These are phyloP conservation scores for Bettongia penicillata DNA, from an alignment of 2,113 vertebrate species.

Conservation along the genomic window DNA sequence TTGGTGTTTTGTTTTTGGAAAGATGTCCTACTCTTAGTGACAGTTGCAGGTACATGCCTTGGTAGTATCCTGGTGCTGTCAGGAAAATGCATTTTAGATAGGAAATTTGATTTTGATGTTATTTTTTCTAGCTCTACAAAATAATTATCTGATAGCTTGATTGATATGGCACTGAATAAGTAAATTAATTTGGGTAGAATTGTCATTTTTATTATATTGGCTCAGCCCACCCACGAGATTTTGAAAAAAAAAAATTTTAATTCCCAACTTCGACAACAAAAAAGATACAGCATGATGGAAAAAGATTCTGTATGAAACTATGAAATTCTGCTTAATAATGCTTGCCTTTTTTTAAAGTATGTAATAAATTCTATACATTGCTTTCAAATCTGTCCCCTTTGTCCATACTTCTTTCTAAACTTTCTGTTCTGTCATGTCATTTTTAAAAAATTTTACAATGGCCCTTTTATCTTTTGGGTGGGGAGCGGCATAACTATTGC, in stretches of 20 bases:
- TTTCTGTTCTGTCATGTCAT: not conserved
- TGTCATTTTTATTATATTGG: too few species aligned
- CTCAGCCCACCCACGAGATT: too few species aligned
- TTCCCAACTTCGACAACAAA: not conserved
- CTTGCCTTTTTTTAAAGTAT: not conserved
- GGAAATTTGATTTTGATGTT: too few species aligned
- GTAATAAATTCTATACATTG: not conserved
- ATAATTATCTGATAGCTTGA: too few species aligned
- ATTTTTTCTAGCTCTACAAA: too few species aligned
- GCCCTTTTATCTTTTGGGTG: not conserved
- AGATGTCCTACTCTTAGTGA: too few species aligned
- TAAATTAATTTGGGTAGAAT: too few species aligned
- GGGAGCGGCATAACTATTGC: not conserved
- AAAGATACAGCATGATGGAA: not conserved
- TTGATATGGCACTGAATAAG: too few species aligned
- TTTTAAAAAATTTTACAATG: not conserved
- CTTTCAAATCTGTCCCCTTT: not conserved
- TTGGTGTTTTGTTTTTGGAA: too few species aligned
- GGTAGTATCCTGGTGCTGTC: not conserved
- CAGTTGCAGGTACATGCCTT: not conserved
- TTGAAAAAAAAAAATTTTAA: not conserved
- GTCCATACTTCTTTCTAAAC: not conserved
- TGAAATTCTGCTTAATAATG: not conserved
- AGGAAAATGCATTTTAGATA: not conserved
- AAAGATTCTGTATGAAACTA: not conserved